These are phyloP conservation scores for Heteromormyrus szaboi DNA, from an alignment of 2,797 vertebrate species.

Conservation along the genomic window DNA sequence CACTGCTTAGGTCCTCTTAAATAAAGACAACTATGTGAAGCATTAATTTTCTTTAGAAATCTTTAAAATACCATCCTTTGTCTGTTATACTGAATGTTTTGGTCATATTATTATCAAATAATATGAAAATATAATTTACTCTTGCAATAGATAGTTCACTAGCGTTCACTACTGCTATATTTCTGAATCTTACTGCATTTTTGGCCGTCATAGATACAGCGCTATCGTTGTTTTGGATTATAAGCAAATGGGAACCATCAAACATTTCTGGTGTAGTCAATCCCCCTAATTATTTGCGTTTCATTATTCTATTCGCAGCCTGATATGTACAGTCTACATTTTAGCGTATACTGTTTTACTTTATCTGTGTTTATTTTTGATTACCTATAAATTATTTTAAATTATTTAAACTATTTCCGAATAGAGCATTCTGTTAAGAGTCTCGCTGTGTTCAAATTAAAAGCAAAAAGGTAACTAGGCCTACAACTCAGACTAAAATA, in stretches of 20 bases:
- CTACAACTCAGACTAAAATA: background rate
- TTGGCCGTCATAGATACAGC: background rate
- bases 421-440: background rate
- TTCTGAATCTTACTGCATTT: background rate
- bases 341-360: background rate
- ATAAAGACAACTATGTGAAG: background rate
- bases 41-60: background rate
- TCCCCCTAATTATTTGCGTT: background rate
- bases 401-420: background rate
- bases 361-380: background rate
- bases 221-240: background rate
- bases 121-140: background rate
- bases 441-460: background rate
- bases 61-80: background rate
- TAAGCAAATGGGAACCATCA: background rate
- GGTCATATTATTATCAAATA: background rate
- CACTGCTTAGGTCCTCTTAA: background rate
- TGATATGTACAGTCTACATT: background rate
- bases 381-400: background rate
- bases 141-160: background rate
- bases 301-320: background rate
- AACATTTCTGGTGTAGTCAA: background rate
- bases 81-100: background rate
- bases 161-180: background rate
- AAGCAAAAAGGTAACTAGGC: background rate